These are phyloP conservation scores for Ifrita kowaldi DNA, from an alignment of 2,113 vertebrate genomes.

Conservation along the genomic window DNA sequence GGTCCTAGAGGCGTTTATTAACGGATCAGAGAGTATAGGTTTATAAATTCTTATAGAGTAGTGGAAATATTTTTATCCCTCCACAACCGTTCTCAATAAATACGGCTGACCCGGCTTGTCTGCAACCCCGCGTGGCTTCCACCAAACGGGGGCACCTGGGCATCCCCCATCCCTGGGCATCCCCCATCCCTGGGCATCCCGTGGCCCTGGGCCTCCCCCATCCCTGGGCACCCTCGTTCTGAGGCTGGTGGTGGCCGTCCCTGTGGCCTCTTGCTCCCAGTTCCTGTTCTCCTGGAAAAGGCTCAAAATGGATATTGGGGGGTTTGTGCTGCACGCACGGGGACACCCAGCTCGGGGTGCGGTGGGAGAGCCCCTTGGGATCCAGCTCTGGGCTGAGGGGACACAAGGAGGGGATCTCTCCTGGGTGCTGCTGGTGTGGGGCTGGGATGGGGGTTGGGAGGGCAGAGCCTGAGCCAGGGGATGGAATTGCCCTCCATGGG, in stretches of 20 bases:
- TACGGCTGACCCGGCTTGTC: constrained; percentile 4
- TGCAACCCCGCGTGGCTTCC: neutral
- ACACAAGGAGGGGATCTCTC: neutral
- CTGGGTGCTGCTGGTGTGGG: neutral
- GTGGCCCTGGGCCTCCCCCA: too few relatives aligned
- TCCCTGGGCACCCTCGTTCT: neutral
- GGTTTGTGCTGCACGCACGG: neutral
- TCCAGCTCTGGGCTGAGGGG: neutral
- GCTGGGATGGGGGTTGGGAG: neutral
- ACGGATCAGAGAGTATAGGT: constrained; percentile 30
- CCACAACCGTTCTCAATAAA: constrained; percentile 59
- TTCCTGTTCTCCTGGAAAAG: neutral
- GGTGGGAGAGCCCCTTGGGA: neutral
- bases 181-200: neutral
- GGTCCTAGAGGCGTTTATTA: constrained; percentile 5
- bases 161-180: neutral
- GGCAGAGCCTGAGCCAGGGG: neutral
- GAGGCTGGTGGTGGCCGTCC: neutral
- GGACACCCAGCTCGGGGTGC: neutral
- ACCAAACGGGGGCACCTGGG: accelerated
- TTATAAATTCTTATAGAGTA: constrained; percentile 54
- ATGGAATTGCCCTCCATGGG: accelerated
- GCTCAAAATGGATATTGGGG: accelerated
- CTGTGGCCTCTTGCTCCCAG: neutral
- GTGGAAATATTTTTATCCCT: constrained; percentile 68